Percentiles rank a stretch among this genome's conserved stretches.
Evolutionary conservation across 2,113 vertebrate species (phyloP).

Genomic region (Salvelinus sp.): DNA sequence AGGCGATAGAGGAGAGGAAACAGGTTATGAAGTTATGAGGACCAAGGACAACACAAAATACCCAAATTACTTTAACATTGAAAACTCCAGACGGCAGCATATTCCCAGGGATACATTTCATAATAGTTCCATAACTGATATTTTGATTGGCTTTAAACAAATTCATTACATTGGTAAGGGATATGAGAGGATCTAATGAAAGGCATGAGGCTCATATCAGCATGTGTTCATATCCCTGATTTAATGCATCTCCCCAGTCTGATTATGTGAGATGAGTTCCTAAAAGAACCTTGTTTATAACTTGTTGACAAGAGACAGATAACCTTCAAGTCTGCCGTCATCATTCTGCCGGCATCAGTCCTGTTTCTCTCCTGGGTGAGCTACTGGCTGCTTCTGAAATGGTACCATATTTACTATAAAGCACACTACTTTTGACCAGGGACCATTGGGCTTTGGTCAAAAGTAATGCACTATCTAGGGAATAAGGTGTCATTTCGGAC

Average conservation of each 20-base stretch:
- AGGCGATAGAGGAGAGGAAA: no score
- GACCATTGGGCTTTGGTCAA: no score
- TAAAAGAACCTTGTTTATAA: neutral
- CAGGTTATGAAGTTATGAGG: neutral
- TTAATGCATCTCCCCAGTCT: neutral
- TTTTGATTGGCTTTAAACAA: constrained; percentile 31
- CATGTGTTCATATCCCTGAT: no score
- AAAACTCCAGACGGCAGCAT: constrained; percentile 16
- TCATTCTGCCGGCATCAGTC: constrained; percentile 28
- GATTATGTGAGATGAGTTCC: neutral
- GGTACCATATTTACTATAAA: no score
- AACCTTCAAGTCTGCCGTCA: constrained; percentile 36
- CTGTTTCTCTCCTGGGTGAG: neutral
- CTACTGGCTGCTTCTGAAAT: no score
- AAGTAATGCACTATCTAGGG: no score
- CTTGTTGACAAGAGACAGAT: constrained; percentile 44
- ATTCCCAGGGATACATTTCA: constrained; percentile 22
- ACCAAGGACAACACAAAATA: constrained; percentile 22
- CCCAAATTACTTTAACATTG: constrained; percentile 19
- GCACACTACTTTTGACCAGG: no score
- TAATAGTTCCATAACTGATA: constrained; percentile 21
- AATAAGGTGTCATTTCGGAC: no score
- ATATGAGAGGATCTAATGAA: constrained; percentile 2
- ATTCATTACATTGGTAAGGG: neutral
- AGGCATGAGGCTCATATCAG: no score